phyloP scores from a whole-genome alignment of 2,113 vertebrate species.

The Sprattus sprattus region DNA sequence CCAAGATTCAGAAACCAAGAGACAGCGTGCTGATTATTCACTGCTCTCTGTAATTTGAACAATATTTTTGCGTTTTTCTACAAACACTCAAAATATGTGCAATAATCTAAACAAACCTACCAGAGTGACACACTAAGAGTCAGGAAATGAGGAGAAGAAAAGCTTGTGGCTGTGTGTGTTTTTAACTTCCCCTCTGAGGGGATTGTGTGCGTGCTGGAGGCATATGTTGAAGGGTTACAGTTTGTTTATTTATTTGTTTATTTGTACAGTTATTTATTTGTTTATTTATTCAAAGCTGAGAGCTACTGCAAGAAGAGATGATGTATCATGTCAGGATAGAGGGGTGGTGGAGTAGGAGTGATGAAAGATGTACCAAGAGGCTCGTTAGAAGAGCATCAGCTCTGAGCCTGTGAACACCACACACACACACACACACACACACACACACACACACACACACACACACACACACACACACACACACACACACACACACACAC shows the following conservation, averaged over 20 bases:
- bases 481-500: neutral
- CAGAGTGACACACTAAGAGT: neutral
- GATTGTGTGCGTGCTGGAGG: neutral
- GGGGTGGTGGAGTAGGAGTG: constrained; percentile 20
- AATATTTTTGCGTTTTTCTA: neutral
- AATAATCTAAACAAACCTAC: neutral
- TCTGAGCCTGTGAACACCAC: constrained; percentile 32
- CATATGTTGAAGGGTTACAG: neutral
- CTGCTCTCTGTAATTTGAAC: no score
- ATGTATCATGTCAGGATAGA: neutral
- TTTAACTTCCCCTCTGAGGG: neutral
- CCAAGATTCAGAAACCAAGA: no score
- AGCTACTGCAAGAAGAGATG: neutral
- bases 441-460: no score
- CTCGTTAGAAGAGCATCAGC: constrained; percentile 63
- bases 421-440: no score
- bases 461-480: neutral
- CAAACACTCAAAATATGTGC: neutral
- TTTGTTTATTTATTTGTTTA: neutral
- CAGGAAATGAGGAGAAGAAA: constrained; percentile 22
- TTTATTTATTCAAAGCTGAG: neutral
- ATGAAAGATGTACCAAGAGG: constrained; percentile 17
- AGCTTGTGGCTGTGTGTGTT: neutral
- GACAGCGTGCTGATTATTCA: neutral
- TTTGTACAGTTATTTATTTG: neutral